These are phyloP conservation scores for Cisticola juncidis DNA, from an alignment of 2,113 vertebrate genomes.

Conservation along the genomic window DNA sequence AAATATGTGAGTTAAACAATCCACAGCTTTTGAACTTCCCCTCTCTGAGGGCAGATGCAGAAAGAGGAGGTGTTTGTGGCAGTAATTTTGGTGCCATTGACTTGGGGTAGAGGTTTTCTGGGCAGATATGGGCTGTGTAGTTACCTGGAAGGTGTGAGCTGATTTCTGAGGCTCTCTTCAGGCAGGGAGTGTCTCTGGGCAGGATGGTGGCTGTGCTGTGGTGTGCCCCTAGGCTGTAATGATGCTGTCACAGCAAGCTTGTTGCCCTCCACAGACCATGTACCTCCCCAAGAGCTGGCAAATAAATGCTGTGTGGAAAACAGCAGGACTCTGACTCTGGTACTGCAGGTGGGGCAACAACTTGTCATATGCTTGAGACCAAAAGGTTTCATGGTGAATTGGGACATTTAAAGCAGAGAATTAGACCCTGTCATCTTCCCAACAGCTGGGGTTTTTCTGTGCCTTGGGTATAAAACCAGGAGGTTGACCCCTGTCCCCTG, in stretches of 20 bases:
- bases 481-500: fast-evolving
- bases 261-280: background rate
- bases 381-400: background rate
- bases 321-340: background rate
- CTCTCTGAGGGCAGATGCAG: background rate
- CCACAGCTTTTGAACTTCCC: fast-evolving
- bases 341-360: background rate
- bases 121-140: background rate
- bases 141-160: background rate
- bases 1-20: background rate
- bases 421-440: background rate
- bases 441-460: background rate
- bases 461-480: background rate
- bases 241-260: background rate
- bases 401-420: background rate
- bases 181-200: background rate
- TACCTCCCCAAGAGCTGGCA: background rate
- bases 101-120: background rate
- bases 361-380: background rate
- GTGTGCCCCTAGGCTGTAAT: background rate
- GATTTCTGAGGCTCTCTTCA: background rate
- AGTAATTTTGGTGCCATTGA: fast-evolving
- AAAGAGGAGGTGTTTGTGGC: background rate
- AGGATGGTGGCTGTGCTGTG: background rate
- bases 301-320: background rate